These are phyloP conservation scores for Marmota flaviventris DNA, from an alignment of 2,113 vertebrate species.

Conservation along the genomic window DNA sequence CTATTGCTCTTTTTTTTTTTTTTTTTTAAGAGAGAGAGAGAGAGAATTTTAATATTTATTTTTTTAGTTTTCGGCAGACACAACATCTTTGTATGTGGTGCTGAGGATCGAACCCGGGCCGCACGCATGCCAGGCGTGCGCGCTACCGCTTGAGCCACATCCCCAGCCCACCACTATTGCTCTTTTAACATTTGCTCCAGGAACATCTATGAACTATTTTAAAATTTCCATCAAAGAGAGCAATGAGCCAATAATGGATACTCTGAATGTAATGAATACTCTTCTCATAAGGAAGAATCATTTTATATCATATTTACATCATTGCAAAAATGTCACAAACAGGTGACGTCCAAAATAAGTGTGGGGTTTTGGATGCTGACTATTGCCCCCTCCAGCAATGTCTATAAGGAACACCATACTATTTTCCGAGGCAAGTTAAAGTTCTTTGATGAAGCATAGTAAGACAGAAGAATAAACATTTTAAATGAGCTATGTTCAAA, in stretches of 20 bases:
- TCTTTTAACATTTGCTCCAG: not conserved
- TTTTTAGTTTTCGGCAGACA: too few relatives aligned
- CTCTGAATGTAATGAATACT: not conserved
- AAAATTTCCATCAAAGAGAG: not conserved
- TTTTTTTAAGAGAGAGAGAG: too few relatives aligned
- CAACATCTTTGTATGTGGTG: too few relatives aligned
- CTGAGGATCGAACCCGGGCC: too few relatives aligned
- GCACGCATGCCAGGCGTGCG: too few relatives aligned
- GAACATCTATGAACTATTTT: constrained; percentile 53
- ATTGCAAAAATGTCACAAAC: not conserved
- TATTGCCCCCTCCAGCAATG: not conserved
- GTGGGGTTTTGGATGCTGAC: not conserved
- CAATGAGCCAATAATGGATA: not conserved
- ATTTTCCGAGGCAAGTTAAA: not conserved
- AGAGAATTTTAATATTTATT: too few relatives aligned
- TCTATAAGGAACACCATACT: fast-evolving
- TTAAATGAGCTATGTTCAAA: not conserved
- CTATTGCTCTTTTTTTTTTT: not conserved
- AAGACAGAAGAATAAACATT: not conserved
- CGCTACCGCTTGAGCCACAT: too few relatives aligned
- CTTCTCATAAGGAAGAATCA: not conserved
- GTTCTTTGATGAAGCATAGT: not conserved
- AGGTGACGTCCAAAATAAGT: not conserved
- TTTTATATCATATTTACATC: not conserved
- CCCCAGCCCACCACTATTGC: not conserved